Evolutionary conservation across 2,113 vertebrate species (phyloP), one percentile per base, ranked within the genome.

Genomic region (Oreochromis aureus): DNA sequence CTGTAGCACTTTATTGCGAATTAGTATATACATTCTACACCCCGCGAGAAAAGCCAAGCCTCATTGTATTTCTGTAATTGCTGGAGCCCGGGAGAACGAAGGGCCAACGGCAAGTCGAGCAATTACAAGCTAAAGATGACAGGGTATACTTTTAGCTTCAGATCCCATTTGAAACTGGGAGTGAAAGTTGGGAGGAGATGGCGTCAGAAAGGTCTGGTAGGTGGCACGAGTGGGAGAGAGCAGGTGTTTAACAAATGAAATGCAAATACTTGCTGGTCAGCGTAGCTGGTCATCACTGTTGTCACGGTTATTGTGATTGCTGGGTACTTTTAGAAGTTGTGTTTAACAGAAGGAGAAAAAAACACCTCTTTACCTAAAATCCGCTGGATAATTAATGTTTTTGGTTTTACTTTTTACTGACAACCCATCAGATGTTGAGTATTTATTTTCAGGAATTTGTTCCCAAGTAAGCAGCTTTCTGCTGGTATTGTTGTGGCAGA

Each of bases 1-100:
- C 98, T 98, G 98, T 98, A 98, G 98, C 97, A 98, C 98, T 99
- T 99, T 99, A 98, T 98, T 98, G 97, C 95, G 97, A 98, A 99
- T 99, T 98, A 99, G 98, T 98, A 97, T 98, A 98, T 98, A 99
- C 97, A 97, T 99, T 98, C 97, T 97, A 97, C 97, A 97, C 96
- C 96, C 97, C 92, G 96, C 96, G 96, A 98, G 97, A 96, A 97
- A 80, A 97, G 97, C 97, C 97, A 96, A 97, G 97, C 97, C 97
- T 97, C 97, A 98, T 98, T 98, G 97, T 99, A 97, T 98, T 97
- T 97, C 96, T 97, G 97, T 99, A 99, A 98, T 98, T 98, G 98
- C 97, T 93, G 97, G 93, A 96, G 97, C 96, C 97, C 96, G 96
- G 96, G 95, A 96, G 98, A 98, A 98, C 97, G 96, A 96, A 97